A percentile compares a stretch with the other conserved stretches of the same genome.
phyloP scores from a whole-genome alignment of 2,888 invertebrate genomes.

The Copidosoma aretas region DNA sequence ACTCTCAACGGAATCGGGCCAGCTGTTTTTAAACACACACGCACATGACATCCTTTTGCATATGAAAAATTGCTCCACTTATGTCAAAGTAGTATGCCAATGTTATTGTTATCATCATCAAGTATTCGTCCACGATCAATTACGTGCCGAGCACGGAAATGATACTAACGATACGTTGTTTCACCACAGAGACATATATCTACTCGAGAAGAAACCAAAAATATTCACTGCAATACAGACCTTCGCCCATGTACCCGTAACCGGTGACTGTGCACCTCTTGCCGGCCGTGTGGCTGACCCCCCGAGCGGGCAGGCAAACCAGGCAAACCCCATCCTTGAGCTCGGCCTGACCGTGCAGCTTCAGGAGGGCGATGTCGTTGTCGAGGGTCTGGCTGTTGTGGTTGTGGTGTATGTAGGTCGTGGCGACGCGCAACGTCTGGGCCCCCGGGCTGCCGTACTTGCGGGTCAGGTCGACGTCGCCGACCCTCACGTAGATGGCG shows the following conservation, averaged over 20 bases:
- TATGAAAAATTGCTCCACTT: no score
- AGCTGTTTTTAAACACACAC: constrained; percentile 64
- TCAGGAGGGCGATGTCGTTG: constrained; percentile 91
- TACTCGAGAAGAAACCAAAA: no score
- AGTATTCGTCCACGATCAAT: no score
- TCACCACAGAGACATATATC: no score
- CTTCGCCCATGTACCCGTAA: constrained; percentile 94
- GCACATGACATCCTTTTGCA: constrained; percentile 20
- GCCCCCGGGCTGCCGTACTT: constrained; percentile 92
- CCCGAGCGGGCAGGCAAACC: constrained; percentile 87
- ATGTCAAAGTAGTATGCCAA: no score
- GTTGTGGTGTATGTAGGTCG: constrained; percentile 94
- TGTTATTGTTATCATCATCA: no score
- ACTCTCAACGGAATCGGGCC: constrained; percentile 90
- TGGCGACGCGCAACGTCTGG: constrained; percentile 87
- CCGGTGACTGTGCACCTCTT: constrained; percentile 92
- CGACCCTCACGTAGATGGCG: constrained; percentile 90
- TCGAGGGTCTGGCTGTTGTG: constrained; percentile 94
- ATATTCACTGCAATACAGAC: no score
- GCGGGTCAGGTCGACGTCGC: constrained; percentile 88
- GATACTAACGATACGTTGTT: no score
- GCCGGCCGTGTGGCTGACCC: constrained; percentile 87
- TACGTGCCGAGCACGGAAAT: no score
- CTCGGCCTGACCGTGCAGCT: constrained; percentile 87
- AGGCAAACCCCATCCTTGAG: constrained; percentile 84